Conservation (phyloP, 1,140 invertebrate genomes). For the Euwallacea similis region DNA sequence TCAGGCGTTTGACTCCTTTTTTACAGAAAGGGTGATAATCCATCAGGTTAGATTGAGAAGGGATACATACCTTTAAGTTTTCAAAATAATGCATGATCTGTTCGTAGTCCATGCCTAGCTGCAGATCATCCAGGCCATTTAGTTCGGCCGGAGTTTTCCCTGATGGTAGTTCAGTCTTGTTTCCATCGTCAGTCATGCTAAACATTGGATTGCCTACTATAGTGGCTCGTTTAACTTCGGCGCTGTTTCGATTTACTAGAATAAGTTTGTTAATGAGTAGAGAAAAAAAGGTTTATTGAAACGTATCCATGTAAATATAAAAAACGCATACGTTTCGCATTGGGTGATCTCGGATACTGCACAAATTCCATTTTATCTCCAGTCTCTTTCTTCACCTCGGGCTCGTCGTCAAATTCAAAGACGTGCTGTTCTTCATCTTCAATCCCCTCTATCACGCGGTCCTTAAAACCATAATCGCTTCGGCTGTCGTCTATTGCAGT, state of each 20-base stretch:
- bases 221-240: constrained; percentile 77
- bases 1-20: constrained; percentile 74
- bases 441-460: constrained; percentile 39
- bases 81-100: constrained; percentile 97
- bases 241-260: constrained; percentile 52
- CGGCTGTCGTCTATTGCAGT: neutral
- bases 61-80: constrained; percentile 78
- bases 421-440: constrained; percentile 39
- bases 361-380: constrained; percentile 50
- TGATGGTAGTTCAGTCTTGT: constrained; percentile 51
- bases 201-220: constrained; percentile 89
- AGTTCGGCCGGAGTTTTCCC: constrained; percentile 58
- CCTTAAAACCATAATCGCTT: constrained; percentile 12
- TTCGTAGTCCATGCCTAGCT: constrained; percentile 92
- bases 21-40: neutral
- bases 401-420: constrained; percentile 53
- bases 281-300: neutral
- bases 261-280: neutral
- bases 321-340: constrained; percentile 42
- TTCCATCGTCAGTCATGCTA: constrained; percentile 56
- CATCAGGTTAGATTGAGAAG: neutral
- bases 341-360: constrained; percentile 48
- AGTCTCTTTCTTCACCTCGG: constrained; percentile 37
- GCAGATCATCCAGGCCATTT: constrained; percentile 72
- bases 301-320: neutral